Conservation (phyloP, 2,888 invertebrate genomes). For the Tetragonisca angustula region DNA sequence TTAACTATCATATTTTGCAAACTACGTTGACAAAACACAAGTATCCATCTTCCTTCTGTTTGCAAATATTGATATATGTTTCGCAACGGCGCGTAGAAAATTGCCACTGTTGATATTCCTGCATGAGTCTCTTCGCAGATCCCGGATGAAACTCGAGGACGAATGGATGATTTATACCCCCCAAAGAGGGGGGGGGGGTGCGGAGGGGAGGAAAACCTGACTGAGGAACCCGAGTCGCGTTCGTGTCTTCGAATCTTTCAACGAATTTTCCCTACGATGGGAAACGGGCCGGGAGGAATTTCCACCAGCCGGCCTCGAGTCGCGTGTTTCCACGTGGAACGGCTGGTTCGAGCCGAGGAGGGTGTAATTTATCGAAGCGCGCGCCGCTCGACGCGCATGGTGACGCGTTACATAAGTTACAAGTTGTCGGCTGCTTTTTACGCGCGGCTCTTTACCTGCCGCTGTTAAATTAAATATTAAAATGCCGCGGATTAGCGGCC, state of each 20-base stretch:
- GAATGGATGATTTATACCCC: conserved; percentile 26
- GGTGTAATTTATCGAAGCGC: conserved; percentile 66
- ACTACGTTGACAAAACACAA: neutral
- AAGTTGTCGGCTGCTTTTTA: conserved; percentile 54
- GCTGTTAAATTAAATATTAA: conserved; percentile 67
- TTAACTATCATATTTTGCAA: no score
- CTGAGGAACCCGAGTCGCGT: neutral
- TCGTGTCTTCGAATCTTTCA: conserved; percentile 52
- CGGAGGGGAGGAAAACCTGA: neutral
- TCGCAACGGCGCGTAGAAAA: neutral
- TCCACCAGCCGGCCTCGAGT: neutral
- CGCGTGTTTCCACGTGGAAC: conserved; percentile 44
- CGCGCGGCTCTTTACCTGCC: conserved; percentile 6
- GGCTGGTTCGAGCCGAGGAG: conserved; percentile 35
- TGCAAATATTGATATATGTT: neutral
- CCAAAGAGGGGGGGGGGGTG: no score
- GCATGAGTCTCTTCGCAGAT: no score
- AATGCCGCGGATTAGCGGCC: conserved; percentile 46
- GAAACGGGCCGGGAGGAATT: conserved; percentile 26
- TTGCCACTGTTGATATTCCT: neutral
- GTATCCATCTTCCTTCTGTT: neutral
- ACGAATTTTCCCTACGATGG: conserved; percentile 47
- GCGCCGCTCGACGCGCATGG: conserved; percentile 42
- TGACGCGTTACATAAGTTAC: conserved; percentile 62
- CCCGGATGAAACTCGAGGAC: neutral